phyloP scores from a whole-genome alignment of 2,113 vertebrate species.

The Erythrocercus mccallii region DNA sequence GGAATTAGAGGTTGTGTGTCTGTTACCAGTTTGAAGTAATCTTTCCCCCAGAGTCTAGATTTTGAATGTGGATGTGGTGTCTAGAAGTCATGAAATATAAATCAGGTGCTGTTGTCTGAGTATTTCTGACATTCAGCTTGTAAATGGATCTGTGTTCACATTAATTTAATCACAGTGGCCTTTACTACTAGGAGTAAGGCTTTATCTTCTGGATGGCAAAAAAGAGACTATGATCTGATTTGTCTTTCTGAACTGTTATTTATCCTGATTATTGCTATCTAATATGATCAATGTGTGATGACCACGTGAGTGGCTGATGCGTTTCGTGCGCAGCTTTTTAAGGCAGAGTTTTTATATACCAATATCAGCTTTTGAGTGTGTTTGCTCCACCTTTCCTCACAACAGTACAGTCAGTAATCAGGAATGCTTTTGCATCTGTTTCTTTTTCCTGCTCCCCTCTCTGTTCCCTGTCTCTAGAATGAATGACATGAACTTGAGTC shows the following conservation, averaged over 20 bases:
- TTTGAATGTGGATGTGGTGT: not conserved
- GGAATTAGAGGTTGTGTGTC: not conserved
- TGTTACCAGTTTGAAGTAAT: not conserved
- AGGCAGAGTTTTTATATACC: not conserved
- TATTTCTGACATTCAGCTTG: not conserved
- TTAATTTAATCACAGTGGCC: not conserved
- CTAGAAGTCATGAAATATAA: not conserved
- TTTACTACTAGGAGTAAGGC: not conserved
- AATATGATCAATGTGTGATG: not conserved
- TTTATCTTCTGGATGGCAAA: not conserved
- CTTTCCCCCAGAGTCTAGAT: not conserved
- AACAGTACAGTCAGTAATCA: not conserved
- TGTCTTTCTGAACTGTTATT: not conserved
- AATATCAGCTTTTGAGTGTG: not conserved
- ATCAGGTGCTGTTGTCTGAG: not conserved
- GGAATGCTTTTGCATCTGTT: not conserved
- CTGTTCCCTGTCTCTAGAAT: conserved; percentile 75
- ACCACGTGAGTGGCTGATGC: not conserved
- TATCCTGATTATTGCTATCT: not conserved
- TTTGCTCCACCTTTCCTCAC: not conserved
- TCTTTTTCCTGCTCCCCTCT: not conserved
- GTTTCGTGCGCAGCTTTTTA: not conserved
- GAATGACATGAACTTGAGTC: conserved; percentile 97
- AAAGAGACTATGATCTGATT: not conserved
- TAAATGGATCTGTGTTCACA: not conserved